Evolutionary conservation across 2,888 invertebrate species (phyloP), one percentile per base, ranked within the genome.

Genomic region (Idaea dimidiata): DNA sequence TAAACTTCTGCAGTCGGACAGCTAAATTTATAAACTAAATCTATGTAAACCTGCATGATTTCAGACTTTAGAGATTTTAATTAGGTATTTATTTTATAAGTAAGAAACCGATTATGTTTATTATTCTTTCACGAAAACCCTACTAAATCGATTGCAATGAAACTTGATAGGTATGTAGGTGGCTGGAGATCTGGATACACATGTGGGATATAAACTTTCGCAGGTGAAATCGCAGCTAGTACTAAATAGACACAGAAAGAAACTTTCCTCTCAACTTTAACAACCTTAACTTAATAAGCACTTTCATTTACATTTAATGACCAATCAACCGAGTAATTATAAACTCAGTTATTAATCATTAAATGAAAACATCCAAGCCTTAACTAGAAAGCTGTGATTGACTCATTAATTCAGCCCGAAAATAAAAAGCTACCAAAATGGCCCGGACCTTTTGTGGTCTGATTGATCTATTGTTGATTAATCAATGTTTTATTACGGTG

Each of bases 391-490:
- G 43, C 43, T 43, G 43, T 43, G 43, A 43, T 43, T 43, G 43
- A 43, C 43, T 43, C 10, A 43, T 43, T 43, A 43, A 43, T 43
- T 14, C 43, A 10, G 10, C 10, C 8, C 43, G 43, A 43, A 43
- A 43, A 43, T 43, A 43, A 43, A 43, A 43, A 43, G 43, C 43
- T 43, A 43, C 43, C 43, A 43, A 43, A 43, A 43, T 43, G 43
- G 43, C 43, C 43, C 43, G 43, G 10, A 43, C 43, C 43, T 43
- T 43, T 43, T 43, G 43, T 43, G 43, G 43, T 7, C 10, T 43
- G 43, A 43, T 43, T 43, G 43, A 43, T 43, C 43, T 43, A 43
- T 43, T 43, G 43, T 43, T 43, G 43, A 43, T 43, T 43, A 43
- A 43, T 43, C 8, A 43, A 3, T 43, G 43, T 43, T 43, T 43